Conservation (phyloP, 1,140 invertebrate species). For the Drepana arcuata region DNA sequence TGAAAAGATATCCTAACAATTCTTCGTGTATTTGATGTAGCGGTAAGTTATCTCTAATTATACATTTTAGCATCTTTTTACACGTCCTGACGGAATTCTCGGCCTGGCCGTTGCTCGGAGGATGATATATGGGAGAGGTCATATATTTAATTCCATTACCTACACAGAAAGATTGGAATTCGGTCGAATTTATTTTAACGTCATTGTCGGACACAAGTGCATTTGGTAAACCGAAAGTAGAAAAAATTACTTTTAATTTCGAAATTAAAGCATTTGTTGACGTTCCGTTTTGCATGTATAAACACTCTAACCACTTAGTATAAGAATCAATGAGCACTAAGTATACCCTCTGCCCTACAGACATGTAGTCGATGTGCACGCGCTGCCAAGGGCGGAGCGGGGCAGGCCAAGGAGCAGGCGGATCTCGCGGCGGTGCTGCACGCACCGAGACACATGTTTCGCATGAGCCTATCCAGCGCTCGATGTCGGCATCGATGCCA, state of each 20-base stretch:
- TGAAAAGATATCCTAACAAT: slow-evolving; percentile 20
- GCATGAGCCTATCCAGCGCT: slow-evolving; percentile 12
- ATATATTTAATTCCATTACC: slow-evolving; percentile 17
- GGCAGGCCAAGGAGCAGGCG: slow-evolving; percentile 17
- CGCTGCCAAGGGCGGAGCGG: slow-evolving; percentile 14
- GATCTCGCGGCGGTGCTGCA: slow-evolving; percentile 8
- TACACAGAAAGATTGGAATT: slow-evolving; percentile 13
- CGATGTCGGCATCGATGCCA: slow-evolving; percentile 18
- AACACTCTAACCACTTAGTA: slow-evolving; percentile 13
- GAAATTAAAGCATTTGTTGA: slow-evolving; percentile 6
- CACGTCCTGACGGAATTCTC: slow-evolving; percentile 20
- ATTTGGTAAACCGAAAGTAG: slow-evolving; percentile 10
- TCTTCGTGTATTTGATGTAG: slow-evolving; percentile 1
- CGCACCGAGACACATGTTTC: slow-evolving; percentile 4
- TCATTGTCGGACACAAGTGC: slow-evolving; percentile 11
- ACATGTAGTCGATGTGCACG: slow-evolving; percentile 25
- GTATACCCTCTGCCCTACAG: slow-evolving; percentile 8
- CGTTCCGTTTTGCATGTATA: slow-evolving; percentile 4
- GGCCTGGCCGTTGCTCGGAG: slow-evolving; percentile 19
- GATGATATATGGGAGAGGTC: slow-evolving; percentile 24
- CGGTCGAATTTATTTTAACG: slow-evolving; percentile 8
- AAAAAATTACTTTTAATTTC: slow-evolving; percentile 14
- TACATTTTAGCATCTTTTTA: slow-evolving; percentile 16
- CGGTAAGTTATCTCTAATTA: slow-evolving; percentile 1
- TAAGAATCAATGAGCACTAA: slow-evolving; percentile 9